A percentile compares a stretch with the other conserved stretches of the same genome.
Conservation (phyloP, 1,140 invertebrate genomes). For the Achroia grisella region DNA sequence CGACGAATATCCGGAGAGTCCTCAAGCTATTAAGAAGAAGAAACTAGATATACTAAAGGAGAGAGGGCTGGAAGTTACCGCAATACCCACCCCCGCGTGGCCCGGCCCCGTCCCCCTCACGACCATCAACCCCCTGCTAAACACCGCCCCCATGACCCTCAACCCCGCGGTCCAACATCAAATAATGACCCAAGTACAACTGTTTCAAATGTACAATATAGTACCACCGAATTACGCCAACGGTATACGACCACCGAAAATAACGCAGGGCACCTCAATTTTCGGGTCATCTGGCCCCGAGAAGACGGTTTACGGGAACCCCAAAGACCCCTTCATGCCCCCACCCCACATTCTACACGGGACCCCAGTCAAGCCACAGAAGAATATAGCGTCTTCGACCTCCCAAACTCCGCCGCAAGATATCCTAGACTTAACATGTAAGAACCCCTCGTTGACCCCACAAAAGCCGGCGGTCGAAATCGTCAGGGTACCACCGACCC, state of each 20-base stretch:
- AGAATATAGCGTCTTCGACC: conserved; percentile 15
- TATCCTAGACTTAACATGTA: conserved; percentile 71
- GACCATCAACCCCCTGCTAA: conserved; percentile 23
- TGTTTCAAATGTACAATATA: conserved; percentile 72
- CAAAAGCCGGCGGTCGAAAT: conserved; percentile 68
- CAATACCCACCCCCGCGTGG: conserved; percentile 64
- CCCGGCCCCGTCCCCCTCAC: conserved; percentile 19
- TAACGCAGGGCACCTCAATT: conserved; percentile 78
- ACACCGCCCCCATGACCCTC: conserved; percentile 29
- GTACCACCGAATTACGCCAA: conserved; percentile 37
- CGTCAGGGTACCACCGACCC: conserved; percentile 47
- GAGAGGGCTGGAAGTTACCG: conserved; percentile 82
- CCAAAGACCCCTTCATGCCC: conserved; percentile 77
- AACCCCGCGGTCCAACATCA: conserved; percentile 67
- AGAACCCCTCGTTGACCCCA: conserved; percentile 23
- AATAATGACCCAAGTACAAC: conserved; percentile 67
- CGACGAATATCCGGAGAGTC: conserved; percentile 70
- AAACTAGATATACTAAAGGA: conserved; percentile 84
- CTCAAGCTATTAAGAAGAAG: conserved; percentile 76
- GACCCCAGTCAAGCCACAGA: conserved; percentile 41
- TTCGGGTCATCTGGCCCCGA: conserved; percentile 76
- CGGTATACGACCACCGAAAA: conserved; percentile 71
- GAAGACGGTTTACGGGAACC: conserved; percentile 81
- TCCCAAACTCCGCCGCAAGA: conserved; percentile 43
- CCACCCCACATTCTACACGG: conserved; percentile 62